Evolutionary conservation across 1,140 invertebrate genomes (phyloP), one percentile per base, ranked within the genome.

Genomic region (Anastatus disparis): DNA sequence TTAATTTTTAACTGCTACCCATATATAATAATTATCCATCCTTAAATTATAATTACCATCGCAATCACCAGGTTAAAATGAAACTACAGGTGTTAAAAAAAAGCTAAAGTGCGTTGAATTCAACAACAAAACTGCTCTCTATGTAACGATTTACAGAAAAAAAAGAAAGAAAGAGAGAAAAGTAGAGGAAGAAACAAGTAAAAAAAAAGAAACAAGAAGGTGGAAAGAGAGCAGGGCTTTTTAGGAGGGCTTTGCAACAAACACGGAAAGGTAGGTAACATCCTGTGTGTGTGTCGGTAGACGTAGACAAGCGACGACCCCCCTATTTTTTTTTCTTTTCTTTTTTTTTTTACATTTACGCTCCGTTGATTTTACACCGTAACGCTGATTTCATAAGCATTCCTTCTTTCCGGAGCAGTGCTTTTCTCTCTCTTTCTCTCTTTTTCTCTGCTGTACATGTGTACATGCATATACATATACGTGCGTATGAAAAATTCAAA

Each of bases 381-480:
- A 78, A 78, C 76, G 75, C 74, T 80, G 80, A 80, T 80, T 81
- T 79, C 75, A 77, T 79, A 78, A 80, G 76, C 74, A 78, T 76
- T 74, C 75, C 78, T 78, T 73, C 73, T 78, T 73, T 72, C 76
- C 75, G 70, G 62, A 65, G 62, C 20, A 31, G 13, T 58, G 53
- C 62, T 29, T 44, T n/a, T 7, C 55, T 59, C 44, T n/a, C n/a
- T n/a, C n/a, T n/a, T n/a, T n/a, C n/a, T n/a, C n/a, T n/a, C n/a
- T n/a, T n/a, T n/a, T n/a, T n/a, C n/a, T n/a, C n/a, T n/a, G n/a
- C n/a, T n/a, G n/a, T n/a, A n/a, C n/a, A n/a, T n/a, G n/a, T n/a
- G n/a, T n/a, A n/a, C n/a, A n/a, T n/a, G n/a, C n/a, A n/a, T n/a
- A n/a, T n/a, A n/a, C n/a, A n/a, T n/a, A n/a, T n/a, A 10, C 44